phyloP scores from a whole-genome alignment of 2,797 vertebrate genomes.

The Arremon brunneinucha region DNA sequence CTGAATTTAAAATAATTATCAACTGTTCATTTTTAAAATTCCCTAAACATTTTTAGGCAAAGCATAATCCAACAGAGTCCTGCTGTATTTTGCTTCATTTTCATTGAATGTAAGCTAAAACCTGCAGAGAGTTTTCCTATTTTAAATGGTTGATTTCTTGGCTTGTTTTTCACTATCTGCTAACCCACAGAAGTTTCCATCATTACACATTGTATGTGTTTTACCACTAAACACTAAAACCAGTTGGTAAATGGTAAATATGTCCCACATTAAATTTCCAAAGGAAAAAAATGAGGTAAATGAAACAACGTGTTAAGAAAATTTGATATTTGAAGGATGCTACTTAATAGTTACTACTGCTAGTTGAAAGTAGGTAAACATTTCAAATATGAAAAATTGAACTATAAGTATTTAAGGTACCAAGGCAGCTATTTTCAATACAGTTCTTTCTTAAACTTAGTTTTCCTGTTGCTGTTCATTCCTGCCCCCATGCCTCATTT shows the following conservation, averaged over 20 bases:
- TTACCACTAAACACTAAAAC: background rate
- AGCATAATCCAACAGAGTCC: background rate
- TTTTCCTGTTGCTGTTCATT: background rate
- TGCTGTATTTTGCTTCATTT: background rate
- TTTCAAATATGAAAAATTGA: background rate
- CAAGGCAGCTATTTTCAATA: background rate
- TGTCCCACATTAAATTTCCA: background rate
- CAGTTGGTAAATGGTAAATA: background rate
- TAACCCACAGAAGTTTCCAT: background rate
- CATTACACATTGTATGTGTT: rapidly evolving
- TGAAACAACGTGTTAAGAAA: background rate
- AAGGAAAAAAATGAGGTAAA: background rate
- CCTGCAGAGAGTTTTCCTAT: background rate
- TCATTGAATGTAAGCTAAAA: background rate
- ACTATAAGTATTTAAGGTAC: background rate
- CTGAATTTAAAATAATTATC: background rate
- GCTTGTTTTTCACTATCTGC: background rate
- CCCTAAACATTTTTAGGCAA: background rate
- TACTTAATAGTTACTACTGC: background rate
- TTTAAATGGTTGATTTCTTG: background rate
- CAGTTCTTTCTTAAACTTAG: background rate
- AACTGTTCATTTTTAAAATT: background rate
- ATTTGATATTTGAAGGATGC: background rate
- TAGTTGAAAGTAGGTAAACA: background rate
- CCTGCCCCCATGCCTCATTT: background rate